phyloP scores from a whole-genome alignment of 2,797 vertebrate genomes.

The Gallinago solitaria region DNA sequence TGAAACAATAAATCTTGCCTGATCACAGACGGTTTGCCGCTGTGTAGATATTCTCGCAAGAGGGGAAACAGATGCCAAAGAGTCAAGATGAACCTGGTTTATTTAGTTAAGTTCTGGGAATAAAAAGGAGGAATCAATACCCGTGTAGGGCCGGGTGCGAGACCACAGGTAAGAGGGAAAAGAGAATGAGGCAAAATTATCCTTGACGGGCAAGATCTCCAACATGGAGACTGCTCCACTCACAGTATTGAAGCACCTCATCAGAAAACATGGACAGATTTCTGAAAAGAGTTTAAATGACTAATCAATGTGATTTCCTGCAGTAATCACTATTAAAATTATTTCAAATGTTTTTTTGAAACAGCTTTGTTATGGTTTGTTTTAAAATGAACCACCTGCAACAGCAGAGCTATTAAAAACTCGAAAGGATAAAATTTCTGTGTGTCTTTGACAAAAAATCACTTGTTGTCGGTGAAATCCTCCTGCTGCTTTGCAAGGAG shows the following conservation, averaged over 20 bases:
- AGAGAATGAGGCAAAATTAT: background rate
- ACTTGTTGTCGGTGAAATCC: background rate
- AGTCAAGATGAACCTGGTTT: background rate
- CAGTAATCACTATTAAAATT: background rate
- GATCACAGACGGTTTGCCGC: background rate
- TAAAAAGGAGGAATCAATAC: background rate
- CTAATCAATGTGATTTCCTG: background rate
- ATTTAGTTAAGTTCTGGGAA: background rate
- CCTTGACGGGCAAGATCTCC: background rate
- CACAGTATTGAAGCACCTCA: background rate
- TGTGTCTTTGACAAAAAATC: background rate
- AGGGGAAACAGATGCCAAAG: background rate
- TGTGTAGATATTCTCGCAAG: background rate
- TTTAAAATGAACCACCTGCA: background rate
- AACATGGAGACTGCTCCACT: background rate
- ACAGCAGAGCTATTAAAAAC: background rate
- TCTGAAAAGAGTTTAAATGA: background rate
- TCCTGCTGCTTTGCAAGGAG: background rate
- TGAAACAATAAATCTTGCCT: constrained; percentile 38
- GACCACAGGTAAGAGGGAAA: background rate
- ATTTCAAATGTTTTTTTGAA: background rate
- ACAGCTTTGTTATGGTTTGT: background rate
- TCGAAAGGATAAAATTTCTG: background rate
- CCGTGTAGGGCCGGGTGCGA: background rate
- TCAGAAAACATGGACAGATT: background rate